A percentile compares a stretch with the other conserved stretches of the same genome.
Conservation (phyloP, 2,888 invertebrate genomes). For the Drosophila mimetica region DNA sequence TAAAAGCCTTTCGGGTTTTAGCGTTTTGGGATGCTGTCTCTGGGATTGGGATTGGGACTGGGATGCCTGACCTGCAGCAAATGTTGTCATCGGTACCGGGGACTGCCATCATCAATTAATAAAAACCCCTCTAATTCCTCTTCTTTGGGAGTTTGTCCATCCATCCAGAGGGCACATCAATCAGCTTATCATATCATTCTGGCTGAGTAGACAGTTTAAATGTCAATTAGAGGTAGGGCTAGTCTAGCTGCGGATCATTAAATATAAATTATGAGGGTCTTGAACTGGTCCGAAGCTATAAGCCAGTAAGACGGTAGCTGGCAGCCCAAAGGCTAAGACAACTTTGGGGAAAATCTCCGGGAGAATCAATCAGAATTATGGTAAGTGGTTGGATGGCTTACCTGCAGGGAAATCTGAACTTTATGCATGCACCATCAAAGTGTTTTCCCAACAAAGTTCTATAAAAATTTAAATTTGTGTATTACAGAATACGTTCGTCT, state of each 20-base stretch:
- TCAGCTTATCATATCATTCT: constrained; percentile 69
- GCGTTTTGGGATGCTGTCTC: constrained; percentile 16
- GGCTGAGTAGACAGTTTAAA: constrained; percentile 70
- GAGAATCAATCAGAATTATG: constrained; percentile 50
- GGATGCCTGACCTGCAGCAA: constrained; percentile 68
- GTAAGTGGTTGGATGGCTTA: constrained; percentile 1
- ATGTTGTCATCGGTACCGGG: constrained; percentile 68
- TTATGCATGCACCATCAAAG: constrained; percentile 3
- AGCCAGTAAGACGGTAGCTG: constrained; percentile 60
- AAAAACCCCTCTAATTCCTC: constrained; percentile 51
- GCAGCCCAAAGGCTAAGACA: constrained; percentile 30
- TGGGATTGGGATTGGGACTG: no score
- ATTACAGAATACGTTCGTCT: no score
- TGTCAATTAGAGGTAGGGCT: constrained; percentile 67
- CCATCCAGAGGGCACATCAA: constrained; percentile 58
- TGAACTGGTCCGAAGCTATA: constrained; percentile 28
- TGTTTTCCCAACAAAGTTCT: constrained; percentile 6
- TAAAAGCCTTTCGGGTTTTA: constrained; percentile 63
- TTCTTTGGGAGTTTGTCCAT: constrained; percentile 30
- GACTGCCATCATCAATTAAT: constrained; percentile 70
- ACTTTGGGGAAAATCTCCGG: constrained; percentile 12
- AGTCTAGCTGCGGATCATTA: constrained; percentile 62
- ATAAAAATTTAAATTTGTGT: no score
- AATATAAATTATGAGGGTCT: constrained; percentile 74
- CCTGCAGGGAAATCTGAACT: constrained; percentile 7